Conservation (phyloP, 2,888 invertebrate genomes). For the Penaeus monodon region DNA sequence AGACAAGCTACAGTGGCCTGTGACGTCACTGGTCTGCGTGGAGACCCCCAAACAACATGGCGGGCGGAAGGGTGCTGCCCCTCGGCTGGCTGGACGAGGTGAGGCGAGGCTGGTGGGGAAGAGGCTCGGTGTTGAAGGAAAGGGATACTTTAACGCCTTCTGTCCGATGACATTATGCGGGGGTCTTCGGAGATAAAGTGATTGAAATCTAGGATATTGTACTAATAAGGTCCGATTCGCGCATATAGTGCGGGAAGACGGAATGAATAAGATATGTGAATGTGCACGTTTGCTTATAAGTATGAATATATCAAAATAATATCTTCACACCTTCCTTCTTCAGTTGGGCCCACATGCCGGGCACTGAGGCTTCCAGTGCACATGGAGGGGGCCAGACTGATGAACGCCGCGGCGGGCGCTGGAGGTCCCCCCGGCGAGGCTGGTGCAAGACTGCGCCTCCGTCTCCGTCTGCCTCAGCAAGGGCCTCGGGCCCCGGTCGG, state of each 20-base stretch:
- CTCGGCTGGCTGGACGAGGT: constrained; percentile 82
- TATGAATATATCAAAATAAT: too few relatives aligned
- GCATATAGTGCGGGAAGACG: too few relatives aligned
- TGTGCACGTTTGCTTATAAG: too few relatives aligned
- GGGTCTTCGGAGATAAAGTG: too few relatives aligned
- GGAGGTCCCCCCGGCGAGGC: constrained; percentile 76
- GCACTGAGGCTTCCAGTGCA: constrained; percentile 80
- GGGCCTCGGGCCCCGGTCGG: constrained; percentile 90
- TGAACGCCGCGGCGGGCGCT: constrained; percentile 85
- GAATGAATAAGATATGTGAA: too few relatives aligned
- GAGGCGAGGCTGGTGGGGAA: constrained; percentile 19
- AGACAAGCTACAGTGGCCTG: constrained; percentile 78
- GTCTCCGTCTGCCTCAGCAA: constrained; percentile 92
- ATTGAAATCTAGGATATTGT: too few relatives aligned
- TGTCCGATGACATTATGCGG: too few relatives aligned
- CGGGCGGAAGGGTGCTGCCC: constrained; percentile 88
- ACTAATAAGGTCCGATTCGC: too few relatives aligned
- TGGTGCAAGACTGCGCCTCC: constrained; percentile 82
- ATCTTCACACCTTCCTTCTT: background rate
- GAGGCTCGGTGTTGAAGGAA: too few relatives aligned
- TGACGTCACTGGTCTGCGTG: constrained; percentile 83
- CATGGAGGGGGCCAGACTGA: constrained; percentile 93
- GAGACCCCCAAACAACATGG: constrained; percentile 94
- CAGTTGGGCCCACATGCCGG: constrained; percentile 77
- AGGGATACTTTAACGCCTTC: too few relatives aligned